Evolutionary conservation across 2,113 vertebrate genomes (phyloP), one percentile per base, ranked within the genome.

Genomic region (Pipra filicauda): DNA sequence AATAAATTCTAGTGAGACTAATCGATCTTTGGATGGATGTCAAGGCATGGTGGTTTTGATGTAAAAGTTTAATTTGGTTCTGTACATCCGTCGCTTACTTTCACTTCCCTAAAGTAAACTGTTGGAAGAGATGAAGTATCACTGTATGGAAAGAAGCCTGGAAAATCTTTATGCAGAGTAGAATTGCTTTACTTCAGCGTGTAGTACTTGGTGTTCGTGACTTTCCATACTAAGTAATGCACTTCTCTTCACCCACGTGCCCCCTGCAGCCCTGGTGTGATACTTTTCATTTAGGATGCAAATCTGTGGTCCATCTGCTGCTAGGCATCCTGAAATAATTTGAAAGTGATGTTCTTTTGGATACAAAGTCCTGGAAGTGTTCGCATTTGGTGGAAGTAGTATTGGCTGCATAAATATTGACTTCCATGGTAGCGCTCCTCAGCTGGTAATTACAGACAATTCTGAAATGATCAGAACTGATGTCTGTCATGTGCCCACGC

Each of bases 61-160:
- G 28, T 71, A 51, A 41, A 90, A 91, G 19, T 85, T 89, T 80
- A 64, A 70, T 95, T 96, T 66, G 39, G 27, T 85, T 95, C 77
- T 72, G 13, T 28, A 28, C 15, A 55, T 74, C 49, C 8, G 3
- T 88, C 7, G 9, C 39, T 94, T 89, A 33, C 26, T 92, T 93
- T 79, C 20, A 43, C 37, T 93, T 93, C 55, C 13, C 24, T 77
- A 6, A 92, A 65, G 74, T 75, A 82, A 88, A 77, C 33, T 35
- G 20, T n/a, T 86, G 59, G 43, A 90, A 74, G 52, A 54, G 55
- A 39, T 13, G 17, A 74, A 73, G 24, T 77, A n/a, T 6, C 4
- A 2, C 30, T 64, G 37, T 62, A 48, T 64, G 48, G 67, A 52
- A 90, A 59, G 41, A 58, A 81, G 39, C 24, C 35, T 77, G 51